Evolutionary conservation across 2,797 vertebrate species (phyloP).

Genomic region (Sebastes baramenuke): DNA sequence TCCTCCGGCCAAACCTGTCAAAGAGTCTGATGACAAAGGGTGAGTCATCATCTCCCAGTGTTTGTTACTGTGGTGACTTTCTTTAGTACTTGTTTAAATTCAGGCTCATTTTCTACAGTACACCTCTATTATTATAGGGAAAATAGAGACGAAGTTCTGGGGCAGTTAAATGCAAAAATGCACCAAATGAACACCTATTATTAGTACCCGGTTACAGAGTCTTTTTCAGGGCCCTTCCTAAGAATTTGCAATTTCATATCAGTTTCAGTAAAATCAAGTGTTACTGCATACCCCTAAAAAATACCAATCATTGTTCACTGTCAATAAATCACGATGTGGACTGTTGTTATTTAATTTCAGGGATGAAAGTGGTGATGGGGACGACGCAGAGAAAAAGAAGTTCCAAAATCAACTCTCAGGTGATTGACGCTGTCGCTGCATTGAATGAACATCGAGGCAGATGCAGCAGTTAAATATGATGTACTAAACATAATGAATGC

Average conservation of each 20-base stretch:
- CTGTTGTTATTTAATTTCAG: constrained; percentile 66
- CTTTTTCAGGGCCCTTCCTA: not conserved
- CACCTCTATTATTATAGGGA: too few relatives aligned
- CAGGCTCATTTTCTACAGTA: too few relatives aligned
- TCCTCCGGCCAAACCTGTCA: constrained; percentile 88
- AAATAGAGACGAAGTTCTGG: too few relatives aligned
- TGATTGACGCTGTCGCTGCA: constrained; percentile 52
- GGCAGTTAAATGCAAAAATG: too few relatives aligned
- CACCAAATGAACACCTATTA: not conserved
- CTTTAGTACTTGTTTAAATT: too few relatives aligned
- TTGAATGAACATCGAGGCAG: not conserved
- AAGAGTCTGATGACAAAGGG: constrained; percentile 93
- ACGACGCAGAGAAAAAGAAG: constrained; percentile 93
- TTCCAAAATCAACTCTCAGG: constrained; percentile 94
- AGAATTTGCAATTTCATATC: too few relatives aligned
- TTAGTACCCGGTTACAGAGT: not conserved
- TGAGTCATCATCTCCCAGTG: constrained; percentile 46
- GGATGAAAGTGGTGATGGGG: constrained; percentile 92
- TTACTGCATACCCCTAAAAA: not conserved
- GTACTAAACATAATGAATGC: not conserved
- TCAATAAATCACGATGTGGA: not conserved
- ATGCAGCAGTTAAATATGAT: not conserved
- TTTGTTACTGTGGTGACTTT: not conserved
- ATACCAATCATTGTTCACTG: not conserved
- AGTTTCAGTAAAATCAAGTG: too few relatives aligned